A percentile compares a stretch with the other conserved stretches of the same genome.
Conservation (phyloP, 2,797 vertebrate genomes). For the Threskiornis aethiopicus region DNA sequence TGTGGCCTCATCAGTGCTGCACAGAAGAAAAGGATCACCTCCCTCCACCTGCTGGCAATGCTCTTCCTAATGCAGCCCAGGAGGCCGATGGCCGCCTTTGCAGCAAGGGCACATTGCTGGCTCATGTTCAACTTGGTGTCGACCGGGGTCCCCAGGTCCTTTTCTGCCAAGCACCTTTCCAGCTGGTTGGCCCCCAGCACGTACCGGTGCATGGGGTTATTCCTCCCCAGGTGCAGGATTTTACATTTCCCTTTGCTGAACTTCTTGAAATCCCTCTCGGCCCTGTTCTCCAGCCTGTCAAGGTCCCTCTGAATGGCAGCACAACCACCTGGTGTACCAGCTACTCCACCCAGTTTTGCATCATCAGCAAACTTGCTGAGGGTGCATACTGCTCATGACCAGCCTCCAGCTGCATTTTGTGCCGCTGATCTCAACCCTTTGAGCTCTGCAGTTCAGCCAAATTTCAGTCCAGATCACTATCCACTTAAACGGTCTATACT, state of each 20-base stretch:
- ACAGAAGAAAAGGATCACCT: neutral
- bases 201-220: neutral
- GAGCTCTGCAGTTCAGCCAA: neutral
- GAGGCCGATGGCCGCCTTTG: neutral
- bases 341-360: neutral
- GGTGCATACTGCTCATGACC: fast-evolving
- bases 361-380: neutral
- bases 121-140: neutral
- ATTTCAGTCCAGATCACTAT: neutral
- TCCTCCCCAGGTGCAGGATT: neutral
- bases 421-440: neutral
- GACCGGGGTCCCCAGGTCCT: neutral
- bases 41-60: neutral
- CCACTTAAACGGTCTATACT: neutral
- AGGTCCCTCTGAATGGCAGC: neutral
- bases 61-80: neutral
- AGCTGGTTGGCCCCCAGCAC: neutral
- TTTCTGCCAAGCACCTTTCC: neutral
- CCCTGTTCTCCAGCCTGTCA: neutral
- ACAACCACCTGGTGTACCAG: neutral
- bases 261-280: neutral
- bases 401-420: neutral
- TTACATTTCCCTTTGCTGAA: neutral
- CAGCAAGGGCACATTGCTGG: neutral
- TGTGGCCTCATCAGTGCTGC: neutral